Conservation (phyloP, 2,113 vertebrate species). For the Gavia stellata region DNA sequence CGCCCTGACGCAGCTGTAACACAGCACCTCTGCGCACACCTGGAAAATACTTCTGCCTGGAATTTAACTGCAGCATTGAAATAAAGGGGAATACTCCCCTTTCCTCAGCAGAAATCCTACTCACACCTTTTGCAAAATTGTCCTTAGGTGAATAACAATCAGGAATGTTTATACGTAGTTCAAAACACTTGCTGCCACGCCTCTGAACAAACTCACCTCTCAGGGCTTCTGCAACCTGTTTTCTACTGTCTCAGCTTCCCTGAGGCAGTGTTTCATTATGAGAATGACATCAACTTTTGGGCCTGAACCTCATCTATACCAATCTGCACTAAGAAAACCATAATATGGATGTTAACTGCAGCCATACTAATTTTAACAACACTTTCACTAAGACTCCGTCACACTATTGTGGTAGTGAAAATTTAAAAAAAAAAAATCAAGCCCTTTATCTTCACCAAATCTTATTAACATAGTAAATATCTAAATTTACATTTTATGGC, state of each 20-base stretch:
- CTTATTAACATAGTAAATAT: slow-evolving; percentile 31
- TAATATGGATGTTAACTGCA: not conserved
- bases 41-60: not conserved
- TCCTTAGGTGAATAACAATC: not conserved
- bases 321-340: not conserved
- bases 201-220: not conserved
- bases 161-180: not conserved
- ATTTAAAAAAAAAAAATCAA: not conserved
- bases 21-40: not conserved
- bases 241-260: not conserved
- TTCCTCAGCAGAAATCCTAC: not conserved
- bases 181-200: not conserved
- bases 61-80: not conserved
- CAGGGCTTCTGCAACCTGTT: not conserved
- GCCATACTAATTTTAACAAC: not conserved
- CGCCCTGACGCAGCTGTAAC: not conserved
- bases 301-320: not conserved
- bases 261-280: not conserved
- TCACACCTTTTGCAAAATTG: not conserved
- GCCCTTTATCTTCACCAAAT: slow-evolving; percentile 1
- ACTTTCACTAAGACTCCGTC: not conserved
- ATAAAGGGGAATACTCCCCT: not conserved
- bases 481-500: slow-evolving; percentile 4
- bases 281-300: not conserved
- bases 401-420: not conserved